Evolutionary conservation across 2,113 vertebrate species (phyloP), one percentile per base, ranked within the genome.

Genomic region (Oreocharis arfaki): DNA sequence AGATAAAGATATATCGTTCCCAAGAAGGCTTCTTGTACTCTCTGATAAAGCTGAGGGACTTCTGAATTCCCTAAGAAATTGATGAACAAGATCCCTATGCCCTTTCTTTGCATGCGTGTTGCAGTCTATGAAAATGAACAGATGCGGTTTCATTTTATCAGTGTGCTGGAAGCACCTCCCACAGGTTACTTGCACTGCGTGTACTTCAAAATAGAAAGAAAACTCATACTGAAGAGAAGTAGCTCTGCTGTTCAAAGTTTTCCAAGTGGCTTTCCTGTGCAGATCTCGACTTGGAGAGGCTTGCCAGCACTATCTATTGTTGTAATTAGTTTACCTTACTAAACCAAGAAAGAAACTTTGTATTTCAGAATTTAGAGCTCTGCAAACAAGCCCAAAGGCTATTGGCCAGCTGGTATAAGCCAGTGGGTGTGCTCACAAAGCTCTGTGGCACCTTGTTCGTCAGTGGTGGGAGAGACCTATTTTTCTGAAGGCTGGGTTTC

Each of bases 81-180:
- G 39, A 18, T 78, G 68, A 77, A 42, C 30, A 37, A 67, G 35
- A 70, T 91, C n/a, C 15, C 55, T 41, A 1, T 74, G 32, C 60
- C 60, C 33, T 46, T 64, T 71, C 47, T 84, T 75, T 60, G 35
- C 56, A 47, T 5, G 10, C 0, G 0, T 73, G 53, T 87, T 76
- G 60, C 75, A 80, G 60, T 76, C 49, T 80, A 9, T 89, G 91
- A 75, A 89, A 92, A 91, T 42, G 27, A 90, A 21, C 59, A 93
- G 90, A 96, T 93, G 90, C 80, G 82, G 68, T 95, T 96, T 96
- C 50, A 10, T 76, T 96, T 89, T 91, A 50, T 91, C 61, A 70
- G 41, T 50, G 70, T 89, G 49, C 92, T 90, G 90, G 83, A 95
- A 84, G 79, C 79, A 96, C 86, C 73, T 95, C 86, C 91, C 91